A percentile compares a stretch with the other conserved stretches of the same genome.
Conservation (phyloP, 2,113 vertebrate genomes). For the Pipra filicauda region DNA sequence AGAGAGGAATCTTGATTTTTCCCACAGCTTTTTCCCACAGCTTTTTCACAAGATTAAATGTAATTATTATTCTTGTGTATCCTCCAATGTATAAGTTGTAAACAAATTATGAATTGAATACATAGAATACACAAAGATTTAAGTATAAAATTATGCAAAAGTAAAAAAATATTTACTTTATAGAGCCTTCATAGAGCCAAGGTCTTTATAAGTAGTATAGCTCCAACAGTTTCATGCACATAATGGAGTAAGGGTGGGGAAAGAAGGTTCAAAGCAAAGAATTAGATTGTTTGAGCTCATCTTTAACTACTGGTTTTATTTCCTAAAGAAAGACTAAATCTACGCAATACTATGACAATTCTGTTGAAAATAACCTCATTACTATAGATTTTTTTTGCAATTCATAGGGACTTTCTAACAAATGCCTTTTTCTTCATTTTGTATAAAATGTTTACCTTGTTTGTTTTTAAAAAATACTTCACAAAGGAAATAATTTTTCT, state of each 20-base stretch:
- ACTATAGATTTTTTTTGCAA: background rate
- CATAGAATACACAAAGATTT: background rate
- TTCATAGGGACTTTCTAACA: background rate
- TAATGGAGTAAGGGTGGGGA: background rate
- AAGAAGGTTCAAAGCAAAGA: background rate
- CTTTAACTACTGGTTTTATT: background rate
- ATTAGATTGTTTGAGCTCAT: background rate
- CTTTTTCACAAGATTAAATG: constrained; percentile 6
- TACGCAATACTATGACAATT: background rate
- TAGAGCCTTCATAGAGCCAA: background rate
- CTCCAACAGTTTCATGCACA: background rate
- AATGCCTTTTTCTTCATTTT: background rate
- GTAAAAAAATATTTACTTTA: constrained; percentile 19
- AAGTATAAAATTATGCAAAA: background rate
- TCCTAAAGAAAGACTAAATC: constrained; percentile 1
- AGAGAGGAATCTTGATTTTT: background rate
- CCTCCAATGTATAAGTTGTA: background rate
- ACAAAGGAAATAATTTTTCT: background rate
- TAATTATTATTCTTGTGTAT: constrained; percentile 30
- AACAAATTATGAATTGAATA: constrained; percentile 26
- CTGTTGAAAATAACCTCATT: background rate
- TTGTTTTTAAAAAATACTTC: background rate
- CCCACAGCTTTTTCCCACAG: background rate
- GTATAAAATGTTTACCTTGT: background rate
- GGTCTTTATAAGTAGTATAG: background rate